Percentiles rank a stretch among this genome's conserved stretches.
phyloP scores from a whole-genome alignment of 92 coral and sea anemone genomes.

The Epizoanthus ramosus region DNA sequence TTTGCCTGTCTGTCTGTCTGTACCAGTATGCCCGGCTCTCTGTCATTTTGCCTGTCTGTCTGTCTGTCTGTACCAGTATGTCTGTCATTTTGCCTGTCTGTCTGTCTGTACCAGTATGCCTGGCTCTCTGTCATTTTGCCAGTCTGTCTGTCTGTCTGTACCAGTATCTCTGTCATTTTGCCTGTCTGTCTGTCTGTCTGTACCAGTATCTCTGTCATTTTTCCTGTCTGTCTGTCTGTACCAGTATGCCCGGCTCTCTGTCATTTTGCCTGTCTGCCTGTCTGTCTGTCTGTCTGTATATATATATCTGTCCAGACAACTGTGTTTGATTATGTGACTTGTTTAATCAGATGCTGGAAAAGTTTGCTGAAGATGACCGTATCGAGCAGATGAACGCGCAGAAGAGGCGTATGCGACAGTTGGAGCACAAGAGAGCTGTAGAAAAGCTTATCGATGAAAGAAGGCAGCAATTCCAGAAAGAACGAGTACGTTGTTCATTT shows the following conservation, averaged over 20 bases:
- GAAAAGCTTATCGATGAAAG: conserved; percentile 91
- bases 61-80: too few species aligned
- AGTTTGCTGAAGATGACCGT: conserved; percentile 97
- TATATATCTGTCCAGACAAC: neutral
- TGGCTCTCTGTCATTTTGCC: too few species aligned
- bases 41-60: too few species aligned
- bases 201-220: too few species aligned
- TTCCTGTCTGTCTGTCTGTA: too few species aligned
- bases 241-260: too few species aligned
- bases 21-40: neutral
- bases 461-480: conserved; percentile 86
- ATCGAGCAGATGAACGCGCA: conserved; percentile 99
- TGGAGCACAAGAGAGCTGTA: conserved; percentile 94
- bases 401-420: conserved; percentile 88
- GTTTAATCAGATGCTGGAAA: conserved; percentile 84
- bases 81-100: too few species aligned
- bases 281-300: too few species aligned
- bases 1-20: neutral
- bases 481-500: conserved; percentile 62
- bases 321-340: neutral
- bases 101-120: too few species aligned
- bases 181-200: too few species aligned
- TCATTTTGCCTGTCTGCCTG: too few species aligned
- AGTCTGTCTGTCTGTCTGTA: neutral
- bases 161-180: neutral